Base-by-base conservation (phyloP, 2,113 vertebrate genomes). In the Anseranas semipalmata region DNA sequence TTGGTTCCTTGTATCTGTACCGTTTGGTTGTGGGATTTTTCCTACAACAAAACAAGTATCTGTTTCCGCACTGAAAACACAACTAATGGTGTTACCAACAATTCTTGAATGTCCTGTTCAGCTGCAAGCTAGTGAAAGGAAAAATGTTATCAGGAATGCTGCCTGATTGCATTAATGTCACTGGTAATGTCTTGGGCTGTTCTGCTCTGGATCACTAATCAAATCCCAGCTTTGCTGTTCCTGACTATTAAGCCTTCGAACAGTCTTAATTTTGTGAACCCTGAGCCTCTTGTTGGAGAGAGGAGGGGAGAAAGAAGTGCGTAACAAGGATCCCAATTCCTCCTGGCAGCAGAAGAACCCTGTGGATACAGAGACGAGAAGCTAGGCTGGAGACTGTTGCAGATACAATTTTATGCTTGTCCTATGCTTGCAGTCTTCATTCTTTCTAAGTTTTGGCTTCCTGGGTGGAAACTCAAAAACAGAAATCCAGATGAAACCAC, bases 131-230 rank as follows among this genome's bases (percentile, higher is more conserved):
- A 22, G 65, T 53, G 58, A 58, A 83, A 78, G 50, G 63, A 55
- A 76, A 87, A 95, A 70, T 63, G 78, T 82, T n/a, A 28, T 19
- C 1, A 15, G 87, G 85, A 88, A 85, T 50, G 74, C 50, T 83
- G 78, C 67, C 79, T 85, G 48, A 89, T 85, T 87, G 71, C 81
- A 83, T 95, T 95, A 94, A 66, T 94, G 53, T 95, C 89, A 82
- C 71, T 87, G 45, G 33, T 65, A 79, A 91, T 87, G 55, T 90
- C 84, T 94, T 87, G 43, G 89, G 84, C 66, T 89, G 33, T 50
- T 87, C 80, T 94, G 73, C 73, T 93, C 72, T 71, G 70, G 56
- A 87, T 95, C 81, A 25, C 71, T 91, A 94, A 93, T 94, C 81
- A 89, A 94, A 95, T 95, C 71, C 92, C 33, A 85, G 14, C 27